Evolutionary conservation across 1,140 invertebrate genomes (phyloP), one percentile per base, ranked within the genome.

Genomic region (Thaumatotibia leucotreta): DNA sequence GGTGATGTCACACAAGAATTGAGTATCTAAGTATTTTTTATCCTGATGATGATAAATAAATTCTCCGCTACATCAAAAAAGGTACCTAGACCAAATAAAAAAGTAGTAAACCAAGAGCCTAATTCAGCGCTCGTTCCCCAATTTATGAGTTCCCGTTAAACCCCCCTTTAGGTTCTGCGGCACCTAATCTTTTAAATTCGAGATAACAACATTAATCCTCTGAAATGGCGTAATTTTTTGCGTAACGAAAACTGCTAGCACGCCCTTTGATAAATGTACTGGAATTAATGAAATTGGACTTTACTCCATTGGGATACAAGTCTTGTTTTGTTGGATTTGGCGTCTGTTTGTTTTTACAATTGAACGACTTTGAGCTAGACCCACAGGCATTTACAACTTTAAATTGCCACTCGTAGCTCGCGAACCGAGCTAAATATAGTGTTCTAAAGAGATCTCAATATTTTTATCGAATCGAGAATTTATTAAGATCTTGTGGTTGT

Each of bases 131-230:
- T 54, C 23, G 9, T 54, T 54, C 22, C 23, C n/a, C 23, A 22
- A 54, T 54, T 24, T 54, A 24, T 54, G n/a, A 24, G 23, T 2
- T 14, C 22, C n/a, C 23, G 20, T 54, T 54, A 27, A 54, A 54
- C 17, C 22, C 22, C 39, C 3, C 1, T 50, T 27, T 9, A 27
- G 22, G 10, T 11, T 27, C 23, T 14, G 9, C 20, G 49, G 35
- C 50, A 50, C 49, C 49, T 54, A 54, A 54, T 54, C 50, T 54
- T 24, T 54, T 54, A 24, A 54, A 54, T 54, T 54, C 50, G 22
- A 11, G 50, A 54, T 54, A 24, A 54, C 50, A n/a, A 8, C 8
- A 54, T 24, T 11, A 54, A 54, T 27, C 23, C 50, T 11, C 10
- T 27, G 3, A 54, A 24, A 24, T 54, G 2, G 10, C 50, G 8